Evolutionary conservation across 1,140 invertebrate genomes (phyloP), one percentile per base, ranked within the genome.

Genomic region (Gyrodactylus salaris): DNA sequence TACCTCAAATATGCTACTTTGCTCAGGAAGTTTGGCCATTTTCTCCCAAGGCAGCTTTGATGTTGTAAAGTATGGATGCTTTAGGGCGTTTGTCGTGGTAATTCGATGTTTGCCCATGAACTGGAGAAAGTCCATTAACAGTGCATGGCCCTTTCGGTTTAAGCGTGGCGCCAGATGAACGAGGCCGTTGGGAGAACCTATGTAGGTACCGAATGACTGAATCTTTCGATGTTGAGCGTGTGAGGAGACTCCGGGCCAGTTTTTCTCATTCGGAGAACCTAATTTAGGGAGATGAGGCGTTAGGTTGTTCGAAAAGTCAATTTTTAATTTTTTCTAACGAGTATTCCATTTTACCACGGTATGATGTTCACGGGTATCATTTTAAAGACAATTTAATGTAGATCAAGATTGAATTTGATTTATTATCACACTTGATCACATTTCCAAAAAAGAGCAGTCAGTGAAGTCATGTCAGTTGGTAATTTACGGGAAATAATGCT

Each of bases 231-330:
- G 82, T 73, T 82, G 79, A 1, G 80, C 80, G 34, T 81, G 75
- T 72, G 79, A 75, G 19, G 78, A 78, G 1, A 81, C 78, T 26
- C 79, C 79, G 25, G 80, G 80, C 80, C 80, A 82, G 2, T 76
- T 75, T 1, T 72, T 77, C 74, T 82, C 80, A 76, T 81, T 78
- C 25, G 81, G 81, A 1, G 81, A 81, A n/a, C 81, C 81, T 23
- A 69, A 54, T 16, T 54, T 54, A 54, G n/a, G n/a, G n/a, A n/a
- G n/a, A n/a, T n/a, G n/a, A n/a, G n/a, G n/a, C n/a, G n/a, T n/a
- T n/a, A n/a, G n/a, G n/a, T n/a, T n/a, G n/a, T n/a, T n/a, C n/a
- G n/a, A n/a, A n/a, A n/a, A n/a, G n/a, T n/a, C n/a, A n/a, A n/a
- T n/a, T n/a, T n/a, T n/a, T n/a, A n/a, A n/a, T n/a, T n/a, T n/a